Base-by-base conservation (phyloP, 2,888 invertebrate genomes). In the Caenorhabditis plicata region DNA sequence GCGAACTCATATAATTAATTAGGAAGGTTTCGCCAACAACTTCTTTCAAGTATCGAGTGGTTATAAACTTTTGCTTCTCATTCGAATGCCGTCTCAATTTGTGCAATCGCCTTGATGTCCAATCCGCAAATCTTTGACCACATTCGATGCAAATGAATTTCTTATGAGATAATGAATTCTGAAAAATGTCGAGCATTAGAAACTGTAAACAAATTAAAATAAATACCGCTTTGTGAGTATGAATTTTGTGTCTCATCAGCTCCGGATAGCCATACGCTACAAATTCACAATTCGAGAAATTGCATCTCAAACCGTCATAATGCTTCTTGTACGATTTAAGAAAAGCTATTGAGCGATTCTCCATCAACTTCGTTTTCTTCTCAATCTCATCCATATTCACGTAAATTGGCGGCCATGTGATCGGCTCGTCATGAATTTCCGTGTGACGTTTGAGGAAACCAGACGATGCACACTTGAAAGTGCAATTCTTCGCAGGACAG, bases 381-480 rank as follows among this genome's bases (percentile, higher is more conserved):
- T 36, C 17, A 20, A 33, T 29, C 36, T 33, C 25, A 15, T 25
- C 35, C 1, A 8, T 23, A 5, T 38, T 42, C 32, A 50, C 51
- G 27, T 31, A 58, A 9, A 19, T 22, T 2, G 67, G 67, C n/a
- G 61, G 55, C 54, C 64, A 57, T 11, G 52, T 49, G 4, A 64
- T 39, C 2, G 23, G 43, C 2, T 33, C 44, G 9, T 31, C 15
- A 33, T 62, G 61, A 1, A 62, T 17, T 9, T 31, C 48, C 17
- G 44, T 58, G 44, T 68, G 68, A 25, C 56, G 50, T n/a, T 58
- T 44, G 13, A 68, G 40, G 48, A 64, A 62, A 13, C 64, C 68
- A 4, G 39, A 13, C n/a, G 60, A 49, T 17, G 22, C 29, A 26
- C 52, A 55, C 33, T 51, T 61, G 50, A 41, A 64, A 22, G 35